Evolutionary conservation across 2,113 vertebrate genomes (phyloP).

Genomic region (Campylomormyrus numenius): DNA sequence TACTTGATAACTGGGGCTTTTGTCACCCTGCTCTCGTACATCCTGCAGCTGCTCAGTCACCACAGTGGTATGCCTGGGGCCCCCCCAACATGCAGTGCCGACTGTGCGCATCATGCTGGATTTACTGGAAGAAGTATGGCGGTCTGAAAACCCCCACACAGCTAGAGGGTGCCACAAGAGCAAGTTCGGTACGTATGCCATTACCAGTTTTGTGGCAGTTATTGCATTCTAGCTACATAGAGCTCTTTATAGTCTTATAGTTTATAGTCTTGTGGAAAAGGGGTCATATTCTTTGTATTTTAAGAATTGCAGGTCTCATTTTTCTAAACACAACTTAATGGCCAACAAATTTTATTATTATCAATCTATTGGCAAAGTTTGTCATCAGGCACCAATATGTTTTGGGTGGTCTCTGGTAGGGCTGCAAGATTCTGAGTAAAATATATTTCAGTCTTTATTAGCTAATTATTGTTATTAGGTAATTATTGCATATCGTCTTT

Average conservation of each 20-base stretch:
- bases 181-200: slow-evolving; percentile 64
- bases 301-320: neutral
- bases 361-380: neutral
- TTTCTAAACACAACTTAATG: neutral
- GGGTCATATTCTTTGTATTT: neutral
- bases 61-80: slow-evolving; percentile 92
- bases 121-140: slow-evolving; percentile 94
- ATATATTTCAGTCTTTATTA: neutral
- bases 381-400: neutral
- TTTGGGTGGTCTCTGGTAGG: neutral
- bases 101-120: slow-evolving; percentile 90
- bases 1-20: neutral
- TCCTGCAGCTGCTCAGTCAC: slow-evolving; percentile 74
- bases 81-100: slow-evolving; percentile 95
- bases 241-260: neutral
- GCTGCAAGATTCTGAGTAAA: neutral
- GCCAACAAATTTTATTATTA: neutral
- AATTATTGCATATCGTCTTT: neutral
- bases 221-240: neutral
- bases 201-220: neutral
- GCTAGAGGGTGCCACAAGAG: slow-evolving; percentile 77
- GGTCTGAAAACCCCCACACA: slow-evolving; percentile 89
- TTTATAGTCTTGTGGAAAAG: neutral
- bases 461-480: neutral
- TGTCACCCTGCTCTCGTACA: neutral